Evolutionary conservation across 2,797 vertebrate genomes (phyloP).

Genomic region (Picus viridis): DNA sequence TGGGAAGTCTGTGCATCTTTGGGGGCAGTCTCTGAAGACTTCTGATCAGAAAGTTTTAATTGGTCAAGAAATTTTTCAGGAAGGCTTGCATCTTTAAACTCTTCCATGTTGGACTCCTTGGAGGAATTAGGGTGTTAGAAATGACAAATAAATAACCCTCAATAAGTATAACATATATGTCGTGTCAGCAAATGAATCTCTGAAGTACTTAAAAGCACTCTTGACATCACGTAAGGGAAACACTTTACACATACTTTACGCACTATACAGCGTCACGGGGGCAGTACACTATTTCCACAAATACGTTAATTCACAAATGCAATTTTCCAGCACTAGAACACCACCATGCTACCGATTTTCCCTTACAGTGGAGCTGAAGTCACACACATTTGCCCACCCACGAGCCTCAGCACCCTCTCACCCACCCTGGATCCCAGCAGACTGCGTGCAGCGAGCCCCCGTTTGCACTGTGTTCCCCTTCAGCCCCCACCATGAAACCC

Average conservation of each 20-base stretch:
- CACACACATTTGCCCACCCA: accelerated
- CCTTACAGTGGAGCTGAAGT: background rate
- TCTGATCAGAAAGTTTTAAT: slow-evolving; percentile 72
- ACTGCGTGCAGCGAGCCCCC: background rate
- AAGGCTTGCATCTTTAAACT: slow-evolving; percentile 41
- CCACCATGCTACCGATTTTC: accelerated
- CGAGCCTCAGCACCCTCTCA: background rate
- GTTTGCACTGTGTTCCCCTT: background rate
- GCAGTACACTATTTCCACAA: accelerated
- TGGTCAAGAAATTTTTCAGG: slow-evolving; percentile 65
- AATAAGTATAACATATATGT: accelerated
- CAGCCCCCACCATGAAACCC: background rate
- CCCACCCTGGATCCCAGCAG: too few relatives aligned
- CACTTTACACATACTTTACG: accelerated
- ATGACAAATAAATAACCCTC: background rate
- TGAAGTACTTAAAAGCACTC: background rate
- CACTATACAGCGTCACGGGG: accelerated
- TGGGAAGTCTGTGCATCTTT: background rate
- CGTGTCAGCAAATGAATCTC: background rate
- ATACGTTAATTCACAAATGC: accelerated
- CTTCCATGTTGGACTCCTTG: slow-evolving; percentile 39
- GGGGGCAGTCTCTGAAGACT: background rate
- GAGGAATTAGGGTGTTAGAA: background rate
- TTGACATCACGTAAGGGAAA: accelerated
- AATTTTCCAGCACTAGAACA: accelerated